These are phyloP conservation scores for Manduca sexta DNA, from an alignment of 1,140 invertebrate genomes.

Conservation along the genomic window DNA sequence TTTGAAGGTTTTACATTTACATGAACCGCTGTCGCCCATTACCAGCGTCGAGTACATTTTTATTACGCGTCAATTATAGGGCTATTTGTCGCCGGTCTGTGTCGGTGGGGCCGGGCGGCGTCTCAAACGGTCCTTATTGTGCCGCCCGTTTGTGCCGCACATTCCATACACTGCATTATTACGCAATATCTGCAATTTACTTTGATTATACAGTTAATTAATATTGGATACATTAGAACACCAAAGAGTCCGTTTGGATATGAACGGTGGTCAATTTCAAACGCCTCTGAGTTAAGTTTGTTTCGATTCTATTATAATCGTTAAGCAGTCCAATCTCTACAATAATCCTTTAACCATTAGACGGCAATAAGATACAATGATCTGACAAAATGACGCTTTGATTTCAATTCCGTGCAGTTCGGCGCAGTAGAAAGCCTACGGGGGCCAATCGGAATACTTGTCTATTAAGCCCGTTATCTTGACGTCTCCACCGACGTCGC, in stretches of 20 bases:
- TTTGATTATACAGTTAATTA: not conserved
- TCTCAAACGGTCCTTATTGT: not conserved
- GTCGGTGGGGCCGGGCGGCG: not conserved
- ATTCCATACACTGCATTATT: slow-evolving; percentile 33
- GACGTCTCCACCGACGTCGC: not conserved
- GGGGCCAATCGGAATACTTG: not conserved
- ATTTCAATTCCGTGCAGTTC: not conserved
- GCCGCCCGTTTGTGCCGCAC: slow-evolving; percentile 10
- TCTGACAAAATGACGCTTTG: slow-evolving; percentile 4
- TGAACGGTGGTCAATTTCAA: no score
- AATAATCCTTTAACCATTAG: not conserved
- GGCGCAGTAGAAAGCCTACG: not conserved
- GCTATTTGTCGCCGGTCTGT: not conserved
- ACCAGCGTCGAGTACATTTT: slow-evolving; percentile 15
- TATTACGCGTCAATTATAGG: slow-evolving; percentile 15
- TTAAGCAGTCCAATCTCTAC: no score
- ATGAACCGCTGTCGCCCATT: no score
- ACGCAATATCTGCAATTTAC: slow-evolving; percentile 35
- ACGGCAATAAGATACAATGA: no score
- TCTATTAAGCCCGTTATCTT: not conserved
- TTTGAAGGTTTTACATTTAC: no score
- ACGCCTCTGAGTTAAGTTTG: no score
- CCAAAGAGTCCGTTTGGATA: no score
- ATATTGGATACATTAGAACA: not conserved
- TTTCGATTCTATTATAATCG: no score